Conservation (phyloP, 2,113 vertebrate species). For the Cryptomyrus ogoouensis region DNA sequence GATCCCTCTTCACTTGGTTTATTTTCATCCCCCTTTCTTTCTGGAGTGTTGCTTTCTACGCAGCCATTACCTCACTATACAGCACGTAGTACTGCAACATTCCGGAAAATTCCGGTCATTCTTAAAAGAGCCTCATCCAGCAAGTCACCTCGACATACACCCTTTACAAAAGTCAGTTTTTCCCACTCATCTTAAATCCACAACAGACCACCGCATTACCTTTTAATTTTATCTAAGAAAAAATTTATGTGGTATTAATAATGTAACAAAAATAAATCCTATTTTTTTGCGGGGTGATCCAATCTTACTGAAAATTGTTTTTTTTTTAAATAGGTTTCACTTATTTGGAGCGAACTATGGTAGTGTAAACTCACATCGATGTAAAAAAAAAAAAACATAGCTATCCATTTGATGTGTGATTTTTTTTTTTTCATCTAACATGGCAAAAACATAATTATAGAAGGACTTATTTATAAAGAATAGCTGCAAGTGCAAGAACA, state of each 20-base stretch:
- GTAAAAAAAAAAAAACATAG: constrained; percentile 1
- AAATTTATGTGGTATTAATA: constrained; percentile 1
- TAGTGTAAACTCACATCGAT: constrained; percentile 4
- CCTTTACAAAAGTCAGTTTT: constrained; percentile 13
- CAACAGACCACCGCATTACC: background rate
- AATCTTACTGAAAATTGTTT: background rate
- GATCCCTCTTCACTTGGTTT: no score
- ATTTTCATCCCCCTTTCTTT: background rate
- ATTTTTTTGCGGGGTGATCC: background rate
- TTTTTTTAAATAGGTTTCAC: background rate
- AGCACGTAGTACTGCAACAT: background rate
- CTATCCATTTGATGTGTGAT: constrained; percentile 11
- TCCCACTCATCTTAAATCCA: constrained; percentile 11
- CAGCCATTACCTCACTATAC: background rate
- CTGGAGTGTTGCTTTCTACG: background rate
- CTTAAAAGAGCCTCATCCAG: constrained; percentile 12
- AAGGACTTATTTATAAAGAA: constrained; percentile 4
- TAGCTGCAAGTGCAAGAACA: background rate
- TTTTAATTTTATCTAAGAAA: background rate
- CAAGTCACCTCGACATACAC: constrained; percentile 5
- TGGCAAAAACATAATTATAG: constrained; percentile 1
- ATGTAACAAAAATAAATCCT: background rate
- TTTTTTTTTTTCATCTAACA: background rate
- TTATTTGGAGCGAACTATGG: background rate
- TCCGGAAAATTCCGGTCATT: background rate